Conservation (phyloP, 2,888 invertebrate species). For the Leucozona laternaria region DNA sequence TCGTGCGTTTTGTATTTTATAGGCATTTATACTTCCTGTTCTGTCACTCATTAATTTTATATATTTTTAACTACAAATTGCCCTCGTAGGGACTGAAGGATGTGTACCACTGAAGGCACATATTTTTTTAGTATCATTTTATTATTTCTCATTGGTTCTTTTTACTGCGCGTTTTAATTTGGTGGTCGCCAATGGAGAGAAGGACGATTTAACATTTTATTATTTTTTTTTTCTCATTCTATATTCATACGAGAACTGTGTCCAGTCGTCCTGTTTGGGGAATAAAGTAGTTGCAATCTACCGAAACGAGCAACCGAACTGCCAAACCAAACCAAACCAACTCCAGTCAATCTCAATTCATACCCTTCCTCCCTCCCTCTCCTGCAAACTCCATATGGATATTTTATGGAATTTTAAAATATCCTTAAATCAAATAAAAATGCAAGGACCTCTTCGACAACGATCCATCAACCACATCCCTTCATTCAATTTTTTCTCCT, state of each 20-base stretch:
- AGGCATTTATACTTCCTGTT: conserved; percentile 31
- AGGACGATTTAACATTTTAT: conserved; percentile 30
- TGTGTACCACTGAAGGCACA: conserved; percentile 27
- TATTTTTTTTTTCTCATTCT: conserved; percentile 52
- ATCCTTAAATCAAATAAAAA: conserved; percentile 76
- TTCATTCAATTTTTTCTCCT: conserved; percentile 11
- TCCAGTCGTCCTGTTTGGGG: conserved; percentile 68
- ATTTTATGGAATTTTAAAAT: conserved; percentile 76
- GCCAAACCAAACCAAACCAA: conserved; percentile 58
- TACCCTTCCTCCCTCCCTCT: background rate
- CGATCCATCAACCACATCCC: conserved; percentile 64
- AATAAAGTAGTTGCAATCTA: conserved; percentile 69
- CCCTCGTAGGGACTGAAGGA: conserved; percentile 54
- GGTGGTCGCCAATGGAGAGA: conserved; percentile 32
- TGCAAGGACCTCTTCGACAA: conserved; percentile 69
- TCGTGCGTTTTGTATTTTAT: conserved; percentile 46
- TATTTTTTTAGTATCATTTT: conserved; percentile 4
- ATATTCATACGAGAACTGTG: conserved; percentile 64
- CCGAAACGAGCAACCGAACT: conserved; percentile 46
- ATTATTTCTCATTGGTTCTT: conserved; percentile 14
- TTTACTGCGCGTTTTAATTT: conserved; percentile 39
- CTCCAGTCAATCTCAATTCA: conserved; percentile 60
- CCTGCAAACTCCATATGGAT: conserved; percentile 44
- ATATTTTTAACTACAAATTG: conserved; percentile 56
- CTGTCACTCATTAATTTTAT: conserved; percentile 47